These are phyloP conservation scores for Peribatodes rhomboidaria DNA, from an alignment of 2,888 invertebrate species.

Conservation along the genomic window DNA sequence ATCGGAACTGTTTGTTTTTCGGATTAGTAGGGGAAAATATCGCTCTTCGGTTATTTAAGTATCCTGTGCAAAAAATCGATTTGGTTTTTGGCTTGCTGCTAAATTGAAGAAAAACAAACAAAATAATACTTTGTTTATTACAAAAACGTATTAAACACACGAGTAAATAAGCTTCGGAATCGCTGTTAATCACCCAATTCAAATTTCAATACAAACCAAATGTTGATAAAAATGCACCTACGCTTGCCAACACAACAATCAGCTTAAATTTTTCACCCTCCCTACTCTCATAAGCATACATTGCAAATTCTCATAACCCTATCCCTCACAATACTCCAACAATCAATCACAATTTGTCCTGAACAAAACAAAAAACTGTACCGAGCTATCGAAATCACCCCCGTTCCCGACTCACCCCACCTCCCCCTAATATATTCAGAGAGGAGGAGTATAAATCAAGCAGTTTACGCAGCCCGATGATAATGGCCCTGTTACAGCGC, in stretches of 20 bases:
- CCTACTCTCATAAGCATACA: not conserved
- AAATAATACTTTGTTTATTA: no score
- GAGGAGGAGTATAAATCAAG: constrained; percentile 46
- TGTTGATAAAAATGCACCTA: no score
- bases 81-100: no score
- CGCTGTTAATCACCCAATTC: no score
- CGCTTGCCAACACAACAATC: not conserved
- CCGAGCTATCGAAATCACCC: not conserved
- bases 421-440: constrained; percentile 48
- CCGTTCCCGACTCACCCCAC: constrained; percentile 6
- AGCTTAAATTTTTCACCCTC: not conserved
- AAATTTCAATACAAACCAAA: no score
- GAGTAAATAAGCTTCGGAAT: no score
- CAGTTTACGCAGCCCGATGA: constrained; percentile 42
- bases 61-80: no score
- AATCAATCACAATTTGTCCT: constrained; percentile 15
- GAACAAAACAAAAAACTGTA: constrained; percentile 13
- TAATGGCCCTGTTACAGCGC: constrained; percentile 39
- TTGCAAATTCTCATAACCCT: not conserved
- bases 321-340: constrained; percentile 6
- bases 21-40: no score
- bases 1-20: no score
- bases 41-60: no score
- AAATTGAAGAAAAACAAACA: no score
- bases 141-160: no score